Evolutionary conservation across 2,888 invertebrate genomes (phyloP), one percentile per base, ranked within the genome.

Genomic region (Allolobophora icterica): DNA sequence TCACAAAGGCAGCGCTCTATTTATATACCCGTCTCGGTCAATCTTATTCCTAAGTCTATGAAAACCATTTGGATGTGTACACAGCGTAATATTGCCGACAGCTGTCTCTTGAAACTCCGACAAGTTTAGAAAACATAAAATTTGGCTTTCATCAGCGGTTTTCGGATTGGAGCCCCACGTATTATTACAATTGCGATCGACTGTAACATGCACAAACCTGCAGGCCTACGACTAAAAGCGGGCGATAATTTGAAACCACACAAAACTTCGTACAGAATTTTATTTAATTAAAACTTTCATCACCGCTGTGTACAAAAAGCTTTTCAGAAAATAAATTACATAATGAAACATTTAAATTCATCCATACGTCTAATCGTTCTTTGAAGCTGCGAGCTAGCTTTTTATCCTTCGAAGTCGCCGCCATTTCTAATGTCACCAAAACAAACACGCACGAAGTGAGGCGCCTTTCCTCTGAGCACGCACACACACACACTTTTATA

Each of bases 281-380:
- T 8, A n/a, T 71, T 71, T 71, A 30, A 71, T 30, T 71, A 71
- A 21, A 71, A 13, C n/a, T 71, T 71, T 71, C 30, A 13, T n/a
- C 8, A 8, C n/a, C 71, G 30, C 71, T 71, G 71, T n/a, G 30
- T n/a, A 52, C 52, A 52, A 71, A 71, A 71, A 1, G 19, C 8
- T 71, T 30, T 71, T n/a, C 30, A n/a, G n/a, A 71, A 8, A 71
- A 4, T 4, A 24, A 71, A 71, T 71, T 71, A 71, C 71, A 1
- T n/a, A 71, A n/a, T n/a, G 71, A 71, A 71, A 71, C 71, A 35
- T 87, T 87, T 1, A 87, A 87, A 87, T 19, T 33, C 35, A 87
- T 24, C 38, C 87, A 33, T 87, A 87, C 87, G 35, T 87, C 87
- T 35, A 87, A 87, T 87, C 87, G 34, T 38, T 87, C 87, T 87